A percentile compares a stretch with the other conserved stretches of the same genome.
phyloP scores from a whole-genome alignment of 2,113 vertebrate genomes.

The Cettia cetti region DNA sequence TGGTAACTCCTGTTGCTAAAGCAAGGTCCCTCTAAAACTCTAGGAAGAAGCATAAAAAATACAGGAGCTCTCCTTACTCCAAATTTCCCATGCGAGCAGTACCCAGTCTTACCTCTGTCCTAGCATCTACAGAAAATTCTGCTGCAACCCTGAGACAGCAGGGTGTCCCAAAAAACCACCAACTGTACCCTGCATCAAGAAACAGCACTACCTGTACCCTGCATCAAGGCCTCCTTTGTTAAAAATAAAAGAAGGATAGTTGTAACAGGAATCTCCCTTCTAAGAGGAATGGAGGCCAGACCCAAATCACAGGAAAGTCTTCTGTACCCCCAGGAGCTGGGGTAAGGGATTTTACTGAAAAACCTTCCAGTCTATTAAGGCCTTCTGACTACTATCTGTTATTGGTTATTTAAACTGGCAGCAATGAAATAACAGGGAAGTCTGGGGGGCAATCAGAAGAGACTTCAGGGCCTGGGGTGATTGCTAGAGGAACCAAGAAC shows the following conservation, averaged over 20 bases:
- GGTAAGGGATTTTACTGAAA: background rate
- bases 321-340: background rate
- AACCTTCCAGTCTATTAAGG: background rate
- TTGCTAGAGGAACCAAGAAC: background rate
- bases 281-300: background rate
- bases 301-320: too few species aligned
- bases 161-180: background rate
- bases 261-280: background rate
- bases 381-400: background rate
- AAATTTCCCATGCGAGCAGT: background rate
- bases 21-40: conserved; percentile 1
- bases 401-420: background rate
- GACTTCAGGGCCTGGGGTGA: background rate
- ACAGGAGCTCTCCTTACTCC: background rate
- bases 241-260: background rate
- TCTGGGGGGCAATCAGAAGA: background rate
- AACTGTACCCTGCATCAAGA: background rate
- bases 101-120: background rate
- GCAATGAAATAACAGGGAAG: rapidly evolving
- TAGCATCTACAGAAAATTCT: background rate
- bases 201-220: background rate
- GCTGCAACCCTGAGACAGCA: background rate
- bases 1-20: conserved; percentile 21
- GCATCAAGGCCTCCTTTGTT: background rate
- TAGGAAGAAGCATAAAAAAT: background rate